phyloP scores from a whole-genome alignment of 92 coral and sea anemone species.

The Galaxea fascicularis region DNA sequence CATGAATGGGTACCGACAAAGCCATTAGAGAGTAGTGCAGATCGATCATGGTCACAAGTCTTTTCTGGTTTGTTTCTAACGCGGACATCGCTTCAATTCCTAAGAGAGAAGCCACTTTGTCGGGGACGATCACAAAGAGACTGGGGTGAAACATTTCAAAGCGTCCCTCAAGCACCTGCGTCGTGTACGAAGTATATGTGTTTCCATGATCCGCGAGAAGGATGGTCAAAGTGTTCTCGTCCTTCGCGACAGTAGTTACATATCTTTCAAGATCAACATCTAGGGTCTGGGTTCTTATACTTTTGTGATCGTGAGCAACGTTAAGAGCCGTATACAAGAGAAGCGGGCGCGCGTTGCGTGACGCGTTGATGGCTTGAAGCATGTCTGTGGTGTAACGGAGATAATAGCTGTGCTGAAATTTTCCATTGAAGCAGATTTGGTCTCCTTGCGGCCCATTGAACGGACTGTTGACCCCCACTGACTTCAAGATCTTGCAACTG shows the following conservation, averaged over 20 bases:
- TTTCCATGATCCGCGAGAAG: slow-evolving; percentile 92
- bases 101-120: slow-evolving; percentile 68
- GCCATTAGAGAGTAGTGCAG: slow-evolving; percentile 78
- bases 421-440: slow-evolving; percentile 88
- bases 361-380: slow-evolving; percentile 56
- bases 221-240: slow-evolving; percentile 75
- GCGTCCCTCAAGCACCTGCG: slow-evolving; percentile 75
- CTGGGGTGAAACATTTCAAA: slow-evolving; percentile 90
- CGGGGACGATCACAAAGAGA: slow-evolving; percentile 76
- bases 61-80: slow-evolving; percentile 69
- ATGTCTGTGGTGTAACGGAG: slow-evolving; percentile 64
- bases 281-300: slow-evolving; percentile 73
- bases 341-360: slow-evolving; percentile 63
- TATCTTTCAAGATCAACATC: slow-evolving; percentile 71
- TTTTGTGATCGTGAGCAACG: slow-evolving; percentile 84
- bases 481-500: slow-evolving; percentile 66
- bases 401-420: slow-evolving; percentile 75
- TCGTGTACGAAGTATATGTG: slow-evolving; percentile 81
- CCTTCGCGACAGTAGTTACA: slow-evolving; percentile 59
- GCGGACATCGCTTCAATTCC: slow-evolving; percentile 71
- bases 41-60: slow-evolving; percentile 74
- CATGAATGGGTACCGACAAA: slow-evolving; percentile 57
- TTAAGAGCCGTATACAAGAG: slow-evolving; percentile 76
- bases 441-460: slow-evolving; percentile 73
- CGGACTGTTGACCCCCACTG: slow-evolving; percentile 43